These are phyloP conservation scores for Agapornis canus DNA, from an alignment of 2,797 vertebrate species.

Conservation along the genomic window DNA sequence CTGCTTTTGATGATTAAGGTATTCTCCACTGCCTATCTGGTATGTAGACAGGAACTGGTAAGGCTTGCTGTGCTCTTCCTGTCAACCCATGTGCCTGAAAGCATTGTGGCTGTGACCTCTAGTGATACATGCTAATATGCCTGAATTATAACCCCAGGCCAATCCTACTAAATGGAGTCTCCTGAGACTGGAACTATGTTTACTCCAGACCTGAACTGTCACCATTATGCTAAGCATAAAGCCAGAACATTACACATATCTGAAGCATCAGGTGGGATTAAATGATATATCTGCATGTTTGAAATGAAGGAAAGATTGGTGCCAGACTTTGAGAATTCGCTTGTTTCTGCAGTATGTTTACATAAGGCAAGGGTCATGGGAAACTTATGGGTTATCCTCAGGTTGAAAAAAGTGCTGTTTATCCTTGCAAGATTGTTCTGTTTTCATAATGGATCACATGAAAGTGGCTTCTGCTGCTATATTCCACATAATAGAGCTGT, in stretches of 20 bases:
- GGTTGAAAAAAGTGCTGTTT: neutral
- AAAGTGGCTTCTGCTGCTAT: neutral
- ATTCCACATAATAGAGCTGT: neutral
- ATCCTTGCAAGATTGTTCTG: neutral
- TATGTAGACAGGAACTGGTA: neutral
- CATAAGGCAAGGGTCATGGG: neutral
- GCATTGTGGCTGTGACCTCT: neutral
- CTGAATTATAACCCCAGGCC: neutral
- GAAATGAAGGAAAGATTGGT: neutral
- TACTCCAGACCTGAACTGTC: neutral
- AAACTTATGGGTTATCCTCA: neutral
- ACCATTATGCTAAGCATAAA: neutral
- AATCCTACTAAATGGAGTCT: neutral
- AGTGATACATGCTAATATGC: neutral
- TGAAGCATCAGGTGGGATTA: neutral
- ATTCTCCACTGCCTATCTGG: neutral
- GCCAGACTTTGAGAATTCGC: neutral
- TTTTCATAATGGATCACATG: neutral
- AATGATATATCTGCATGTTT: neutral
- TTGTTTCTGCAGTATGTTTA: neutral
- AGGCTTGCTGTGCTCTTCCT: neutral
- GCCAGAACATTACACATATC: neutral
- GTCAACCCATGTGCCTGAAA: neutral
- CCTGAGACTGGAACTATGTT: neutral
- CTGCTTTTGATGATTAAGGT: neutral